phyloP scores from a whole-genome alignment of 2,797 vertebrate genomes.

The Chiroxiphia lanceolata region DNA sequence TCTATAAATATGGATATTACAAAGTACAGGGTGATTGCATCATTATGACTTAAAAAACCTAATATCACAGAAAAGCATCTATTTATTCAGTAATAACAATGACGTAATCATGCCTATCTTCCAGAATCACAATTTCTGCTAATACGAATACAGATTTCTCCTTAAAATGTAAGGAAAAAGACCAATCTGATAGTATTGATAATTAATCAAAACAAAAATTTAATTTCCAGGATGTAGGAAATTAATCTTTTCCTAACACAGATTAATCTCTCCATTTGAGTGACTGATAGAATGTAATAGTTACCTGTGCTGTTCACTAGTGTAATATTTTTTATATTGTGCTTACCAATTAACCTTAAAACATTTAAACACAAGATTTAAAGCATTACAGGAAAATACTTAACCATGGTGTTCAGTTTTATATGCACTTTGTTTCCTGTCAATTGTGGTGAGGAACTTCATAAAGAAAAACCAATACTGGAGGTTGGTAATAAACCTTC shows the following conservation, averaged over 20 bases:
- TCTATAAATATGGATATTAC: not conserved
- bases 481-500: not conserved
- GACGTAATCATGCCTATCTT: not conserved
- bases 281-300: not conserved
- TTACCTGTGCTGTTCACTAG: conserved; percentile 4
- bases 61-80: not conserved
- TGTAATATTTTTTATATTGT: conserved; percentile 31
- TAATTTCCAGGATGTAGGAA: not conserved
- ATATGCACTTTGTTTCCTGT: conserved; percentile 32
- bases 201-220: not conserved
- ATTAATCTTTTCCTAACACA: not conserved
- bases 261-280: not conserved
- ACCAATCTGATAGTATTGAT: not conserved
- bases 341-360: conserved; percentile 50
- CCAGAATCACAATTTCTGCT: not conserved
- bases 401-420: conserved; percentile 37
- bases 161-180: not conserved
- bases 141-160: not conserved
- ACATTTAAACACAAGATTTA: conserved; percentile 42
- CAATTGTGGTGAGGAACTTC: conserved; percentile 38
- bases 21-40: not conserved
- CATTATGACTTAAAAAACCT: not conserved
- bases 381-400: conserved; percentile 52
- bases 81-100: not conserved
- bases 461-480: conserved; percentile 37